These are phyloP conservation scores for Drosophila sp. DNA, from an alignment of 1,140 invertebrate species.

Conservation along the genomic window DNA sequence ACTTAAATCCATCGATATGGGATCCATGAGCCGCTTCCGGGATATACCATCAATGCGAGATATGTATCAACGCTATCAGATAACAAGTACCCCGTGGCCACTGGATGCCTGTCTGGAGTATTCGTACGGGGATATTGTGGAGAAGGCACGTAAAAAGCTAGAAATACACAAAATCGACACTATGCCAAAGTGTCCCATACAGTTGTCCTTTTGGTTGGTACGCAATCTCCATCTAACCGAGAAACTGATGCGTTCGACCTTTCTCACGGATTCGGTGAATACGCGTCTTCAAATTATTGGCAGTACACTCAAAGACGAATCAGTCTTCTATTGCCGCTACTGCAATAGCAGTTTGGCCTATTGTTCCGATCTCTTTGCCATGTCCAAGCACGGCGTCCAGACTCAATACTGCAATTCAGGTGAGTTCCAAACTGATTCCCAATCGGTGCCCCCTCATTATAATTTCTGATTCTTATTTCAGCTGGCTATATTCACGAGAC, in stretches of 20 bases:
- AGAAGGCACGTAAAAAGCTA: constrained; percentile 75
- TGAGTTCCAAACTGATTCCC: constrained; percentile 35
- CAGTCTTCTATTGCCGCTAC: constrained; percentile 87
- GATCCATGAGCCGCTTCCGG: constrained; percentile 82
- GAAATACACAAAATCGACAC: constrained; percentile 81
- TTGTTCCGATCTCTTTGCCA: constrained; percentile 90
- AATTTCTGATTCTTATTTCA: constrained; percentile 35
- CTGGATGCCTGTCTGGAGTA: constrained; percentile 87
- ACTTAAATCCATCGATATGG: constrained; percentile 84
- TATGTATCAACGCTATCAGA: constrained; percentile 82
- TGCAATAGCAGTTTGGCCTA: constrained; percentile 87
- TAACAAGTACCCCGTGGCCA: constrained; percentile 84
- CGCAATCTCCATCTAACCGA: constrained; percentile 84
- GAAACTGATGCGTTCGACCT: constrained; percentile 86
- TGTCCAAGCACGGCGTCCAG: constrained; percentile 92
- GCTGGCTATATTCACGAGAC: constrained; percentile 92
- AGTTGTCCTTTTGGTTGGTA: constrained; percentile 90
- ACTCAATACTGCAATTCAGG: constrained; percentile 92
- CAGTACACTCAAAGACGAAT: constrained; percentile 84
- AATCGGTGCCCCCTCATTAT: neutral
- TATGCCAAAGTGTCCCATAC: constrained; percentile 86
- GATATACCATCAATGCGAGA: constrained; percentile 72
- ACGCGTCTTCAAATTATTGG: constrained; percentile 87
- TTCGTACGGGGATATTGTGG: constrained; percentile 85
- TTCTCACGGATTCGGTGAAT: constrained; percentile 87